A percentile compares a stretch with the other conserved stretches of the same genome.
Conservation (phyloP, 1,140 invertebrate genomes). For the Mya arenaria region DNA sequence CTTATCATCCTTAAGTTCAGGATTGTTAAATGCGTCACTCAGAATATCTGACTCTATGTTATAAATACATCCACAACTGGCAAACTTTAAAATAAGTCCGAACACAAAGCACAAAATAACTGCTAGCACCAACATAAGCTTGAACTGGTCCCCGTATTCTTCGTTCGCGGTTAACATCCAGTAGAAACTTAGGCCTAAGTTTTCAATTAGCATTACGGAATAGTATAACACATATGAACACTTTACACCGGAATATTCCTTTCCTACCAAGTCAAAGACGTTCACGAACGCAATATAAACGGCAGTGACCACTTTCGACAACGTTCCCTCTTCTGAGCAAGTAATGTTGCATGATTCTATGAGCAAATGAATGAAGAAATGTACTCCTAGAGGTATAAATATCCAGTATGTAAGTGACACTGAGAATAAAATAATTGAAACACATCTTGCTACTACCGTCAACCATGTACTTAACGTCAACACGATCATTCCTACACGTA, state of each 20-base stretch:
- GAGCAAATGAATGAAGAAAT: slow-evolving; percentile 18
- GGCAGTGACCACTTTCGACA: slow-evolving; percentile 4
- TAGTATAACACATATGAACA: slow-evolving; percentile 51
- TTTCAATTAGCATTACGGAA: slow-evolving; percentile 41
- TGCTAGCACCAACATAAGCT: slow-evolving; percentile 8
- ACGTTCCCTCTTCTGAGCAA: slow-evolving; percentile 6
- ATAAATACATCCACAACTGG: slow-evolving; percentile 49
- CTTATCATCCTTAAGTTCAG: slow-evolving; percentile 29
- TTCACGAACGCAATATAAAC: slow-evolving; percentile 48
- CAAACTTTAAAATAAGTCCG: slow-evolving; percentile 43
- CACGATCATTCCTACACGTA: slow-evolving; percentile 2
- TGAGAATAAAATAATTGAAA: slow-evolving; percentile 40
- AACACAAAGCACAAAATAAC: slow-evolving; percentile 42
- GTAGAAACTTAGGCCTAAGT: slow-evolving; percentile 47
- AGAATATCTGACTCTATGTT: slow-evolving; percentile 44
- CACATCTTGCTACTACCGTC: slow-evolving; percentile 23
- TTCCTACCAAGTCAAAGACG: slow-evolving; percentile 35
- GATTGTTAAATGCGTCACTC: slow-evolving; percentile 48
- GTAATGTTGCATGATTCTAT: neutral
- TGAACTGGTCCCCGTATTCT: slow-evolving; percentile 1
- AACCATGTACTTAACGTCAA: slow-evolving; percentile 31
- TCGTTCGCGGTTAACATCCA: slow-evolving; percentile 44
- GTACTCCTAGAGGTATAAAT: slow-evolving; percentile 28
- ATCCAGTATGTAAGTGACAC: slow-evolving; percentile 43
- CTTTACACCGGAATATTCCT: slow-evolving; percentile 45